These are phyloP conservation scores for Bombylius major DNA, from an alignment of 2,888 invertebrate species.

Conservation along the genomic window DNA sequence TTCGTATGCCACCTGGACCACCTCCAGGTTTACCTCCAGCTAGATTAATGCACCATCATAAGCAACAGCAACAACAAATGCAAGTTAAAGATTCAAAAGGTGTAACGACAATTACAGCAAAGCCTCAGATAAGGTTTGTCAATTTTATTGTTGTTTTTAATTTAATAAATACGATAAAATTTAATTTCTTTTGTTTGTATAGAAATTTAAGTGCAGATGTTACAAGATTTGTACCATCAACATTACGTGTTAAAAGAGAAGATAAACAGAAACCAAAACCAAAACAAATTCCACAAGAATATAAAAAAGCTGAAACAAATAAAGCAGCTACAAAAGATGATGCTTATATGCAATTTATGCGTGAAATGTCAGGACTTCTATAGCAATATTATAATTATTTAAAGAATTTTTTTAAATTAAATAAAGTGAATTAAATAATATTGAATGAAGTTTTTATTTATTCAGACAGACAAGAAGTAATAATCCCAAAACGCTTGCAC, in stretches of 20 bases:
- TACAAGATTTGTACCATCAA: conserved; percentile 88
- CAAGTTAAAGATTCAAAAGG: conserved; percentile 60
- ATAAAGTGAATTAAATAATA: not conserved
- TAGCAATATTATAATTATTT: conserved; percentile 32
- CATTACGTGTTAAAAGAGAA: conserved; percentile 80
- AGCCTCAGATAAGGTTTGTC: conserved; percentile 74
- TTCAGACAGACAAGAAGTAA: too few species aligned
- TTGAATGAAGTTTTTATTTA: too few species aligned
- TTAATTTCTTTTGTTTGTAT: not conserved
- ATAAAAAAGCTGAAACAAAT: conserved; percentile 33
- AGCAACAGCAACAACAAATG: conserved; percentile 30
- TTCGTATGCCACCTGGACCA: conserved; percentile 52
- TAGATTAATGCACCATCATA: conserved; percentile 41
- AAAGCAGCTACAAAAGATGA: conserved; percentile 76
- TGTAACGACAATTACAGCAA: conserved; percentile 84
- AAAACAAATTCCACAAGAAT: conserved; percentile 39
- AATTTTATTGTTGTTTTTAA: not conserved
- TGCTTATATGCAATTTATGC: conserved; percentile 97
- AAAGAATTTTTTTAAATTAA: not conserved
- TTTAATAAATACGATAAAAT: not conserved
- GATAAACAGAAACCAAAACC: conserved; percentile 52
- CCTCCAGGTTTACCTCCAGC: conserved; percentile 48
- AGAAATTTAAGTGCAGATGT: conserved; percentile 82
- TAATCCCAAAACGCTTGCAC: too few species aligned
- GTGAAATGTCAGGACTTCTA: conserved; percentile 90